Percentiles rank a stretch among this genome's conserved stretches.
phyloP scores from a whole-genome alignment of 2,113 vertebrate genomes.

The Oreotrochilus melanogaster region DNA sequence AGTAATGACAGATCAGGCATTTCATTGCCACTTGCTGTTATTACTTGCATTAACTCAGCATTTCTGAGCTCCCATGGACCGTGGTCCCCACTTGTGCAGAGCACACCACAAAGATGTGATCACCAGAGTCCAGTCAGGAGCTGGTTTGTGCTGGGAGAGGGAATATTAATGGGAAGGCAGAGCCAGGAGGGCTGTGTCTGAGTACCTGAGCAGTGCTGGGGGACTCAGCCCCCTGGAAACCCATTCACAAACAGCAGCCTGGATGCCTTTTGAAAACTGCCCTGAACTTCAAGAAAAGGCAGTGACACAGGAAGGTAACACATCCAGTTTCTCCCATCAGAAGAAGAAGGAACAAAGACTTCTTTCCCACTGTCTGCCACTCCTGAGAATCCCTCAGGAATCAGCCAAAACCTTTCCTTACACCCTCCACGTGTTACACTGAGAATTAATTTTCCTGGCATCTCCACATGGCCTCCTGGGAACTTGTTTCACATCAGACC shows the following conservation, averaged over 20 bases:
- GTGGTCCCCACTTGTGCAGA: fast-evolving
- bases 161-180: background rate
- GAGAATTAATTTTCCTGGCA: background rate
- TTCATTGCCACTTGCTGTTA: background rate
- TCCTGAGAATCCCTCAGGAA: background rate
- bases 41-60: background rate
- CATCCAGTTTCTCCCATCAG: background rate
- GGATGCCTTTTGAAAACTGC: background rate
- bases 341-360: background rate
- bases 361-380: background rate
- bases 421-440: background rate
- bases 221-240: background rate
- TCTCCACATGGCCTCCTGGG: background rate
- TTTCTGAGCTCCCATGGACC: background rate
- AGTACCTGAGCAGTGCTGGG: background rate
- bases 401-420: background rate
- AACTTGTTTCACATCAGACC: background rate
- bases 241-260: background rate
- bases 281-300: background rate
- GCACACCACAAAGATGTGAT: background rate
- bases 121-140: background rate
- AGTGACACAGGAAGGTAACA: background rate
- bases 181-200: background rate
- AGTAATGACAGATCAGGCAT: background rate
- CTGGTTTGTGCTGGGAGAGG: background rate